Evolutionary conservation across 2,888 invertebrate genomes (phyloP).

Genomic region (Idaea biselata): DNA sequence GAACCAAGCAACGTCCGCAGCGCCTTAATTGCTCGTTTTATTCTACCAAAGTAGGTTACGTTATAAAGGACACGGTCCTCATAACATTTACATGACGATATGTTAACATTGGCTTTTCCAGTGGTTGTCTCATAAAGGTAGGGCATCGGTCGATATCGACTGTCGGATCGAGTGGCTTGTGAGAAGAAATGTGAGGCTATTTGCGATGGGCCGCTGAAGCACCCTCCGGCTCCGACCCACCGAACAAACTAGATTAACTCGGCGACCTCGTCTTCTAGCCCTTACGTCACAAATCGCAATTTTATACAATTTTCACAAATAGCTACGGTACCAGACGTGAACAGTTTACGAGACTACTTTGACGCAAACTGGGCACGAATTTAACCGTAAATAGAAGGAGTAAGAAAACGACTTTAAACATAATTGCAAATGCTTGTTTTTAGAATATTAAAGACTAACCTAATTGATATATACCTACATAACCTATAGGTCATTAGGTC

Average conservation of each 20-base stretch:
- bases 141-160: slow-evolving; percentile 57
- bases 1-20: background rate
- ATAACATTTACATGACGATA: slow-evolving; percentile 30
- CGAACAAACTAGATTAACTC: slow-evolving; percentile 67
- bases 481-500: no score
- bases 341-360: background rate
- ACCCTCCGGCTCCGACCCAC: slow-evolving; percentile 48
- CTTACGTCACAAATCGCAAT: slow-evolving; percentile 42
- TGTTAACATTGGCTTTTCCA: slow-evolving; percentile 42
- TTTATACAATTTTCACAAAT: slow-evolving; percentile 31
- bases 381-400: no score
- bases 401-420: no score
- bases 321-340: slow-evolving; percentile 10
- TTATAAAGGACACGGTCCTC: slow-evolving; percentile 25
- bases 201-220: slow-evolving; percentile 56
- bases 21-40: background rate
- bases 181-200: slow-evolving; percentile 69
- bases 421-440: no score
- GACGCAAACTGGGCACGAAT: background rate
- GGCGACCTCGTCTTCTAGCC: slow-evolving; percentile 47
- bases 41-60: slow-evolving; percentile 9
- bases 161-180: slow-evolving; percentile 61
- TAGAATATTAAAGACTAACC: no score
- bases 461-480: no score
- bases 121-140: slow-evolving; percentile 57